These are phyloP conservation scores for Phymatocera aterrima DNA, from an alignment of 2,888 invertebrate species.

Conservation along the genomic window DNA sequence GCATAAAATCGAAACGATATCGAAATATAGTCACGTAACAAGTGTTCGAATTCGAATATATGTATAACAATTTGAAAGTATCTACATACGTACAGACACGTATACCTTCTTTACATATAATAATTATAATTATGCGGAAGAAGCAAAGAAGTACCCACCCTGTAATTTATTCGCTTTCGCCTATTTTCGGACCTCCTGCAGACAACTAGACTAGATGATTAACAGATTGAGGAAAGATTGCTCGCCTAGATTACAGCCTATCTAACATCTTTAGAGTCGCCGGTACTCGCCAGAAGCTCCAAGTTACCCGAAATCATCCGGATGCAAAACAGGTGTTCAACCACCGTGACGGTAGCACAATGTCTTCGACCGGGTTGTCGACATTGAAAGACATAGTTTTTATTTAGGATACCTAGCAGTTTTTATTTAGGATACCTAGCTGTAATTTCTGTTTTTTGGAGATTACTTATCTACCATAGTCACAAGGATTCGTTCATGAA, in stretches of 20 bases:
- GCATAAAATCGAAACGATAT: constrained; percentile 42
- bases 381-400: constrained; percentile 30
- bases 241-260: constrained; percentile 16
- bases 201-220: constrained; percentile 40
- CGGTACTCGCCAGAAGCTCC: constrained; percentile 8
- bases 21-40: constrained; percentile 31
- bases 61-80: too few species aligned
- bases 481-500: not conserved
- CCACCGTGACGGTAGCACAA: constrained; percentile 32
- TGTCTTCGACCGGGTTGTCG: constrained; percentile 27
- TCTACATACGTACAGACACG: constrained; percentile 31
- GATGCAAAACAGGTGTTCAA: constrained; percentile 28
- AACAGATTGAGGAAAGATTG: constrained; percentile 17
- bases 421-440: constrained; percentile 19
- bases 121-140: constrained; percentile 38
- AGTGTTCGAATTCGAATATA: too few species aligned
- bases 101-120: too few species aligned
- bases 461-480: not conserved
- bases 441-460: constrained; percentile 26
- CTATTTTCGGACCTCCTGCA: constrained; percentile 27
- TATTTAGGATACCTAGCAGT: constrained; percentile 7
- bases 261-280: constrained; percentile 22
- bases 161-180: constrained; percentile 38
- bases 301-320: constrained; percentile 23
- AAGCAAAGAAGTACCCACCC: not conserved